These are phyloP conservation scores for Dendrolimus punctatus DNA, from an alignment of 1,140 invertebrate genomes.

Conservation along the genomic window DNA sequence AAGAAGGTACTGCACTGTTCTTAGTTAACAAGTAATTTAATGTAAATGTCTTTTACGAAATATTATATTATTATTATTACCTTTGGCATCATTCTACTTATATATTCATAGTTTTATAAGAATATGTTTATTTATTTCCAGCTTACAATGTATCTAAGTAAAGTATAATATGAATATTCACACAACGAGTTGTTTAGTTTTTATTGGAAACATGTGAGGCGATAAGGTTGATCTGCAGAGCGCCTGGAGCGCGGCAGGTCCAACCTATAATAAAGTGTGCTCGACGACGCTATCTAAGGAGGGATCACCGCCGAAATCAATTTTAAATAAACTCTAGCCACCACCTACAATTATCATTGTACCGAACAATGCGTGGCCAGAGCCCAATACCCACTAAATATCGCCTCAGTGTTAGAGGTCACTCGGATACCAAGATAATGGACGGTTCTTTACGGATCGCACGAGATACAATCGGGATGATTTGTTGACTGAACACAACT, in stretches of 20 bases:
- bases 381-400: slow-evolving; percentile 31
- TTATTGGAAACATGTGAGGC: too few species aligned
- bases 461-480: slow-evolving; percentile 59
- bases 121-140: too few species aligned
- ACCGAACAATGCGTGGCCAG: slow-evolving; percentile 36
- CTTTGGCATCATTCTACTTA: too few species aligned
- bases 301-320: slow-evolving; percentile 59
- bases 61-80: too few species aligned
- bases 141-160: background rate
- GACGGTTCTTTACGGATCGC: slow-evolving; percentile 47
- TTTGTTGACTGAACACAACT: slow-evolving; percentile 58
- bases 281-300: slow-evolving; percentile 37
- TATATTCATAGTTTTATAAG: too few species aligned
- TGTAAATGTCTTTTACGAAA: too few species aligned
- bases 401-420: slow-evolving; percentile 50
- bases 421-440: slow-evolving; percentile 43
- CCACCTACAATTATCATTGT: slow-evolving; percentile 61
- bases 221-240: background rate
- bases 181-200: too few species aligned
- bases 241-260: slow-evolving; percentile 14
- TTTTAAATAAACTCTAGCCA: slow-evolving; percentile 64
- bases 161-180: background rate
- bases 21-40: too few species aligned
- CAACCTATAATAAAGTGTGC: slow-evolving; percentile 50
- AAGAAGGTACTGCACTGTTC: too few species aligned